Evolutionary conservation across 2,113 vertebrate species (phyloP).

Genomic region (Plecotus auritus): DNA sequence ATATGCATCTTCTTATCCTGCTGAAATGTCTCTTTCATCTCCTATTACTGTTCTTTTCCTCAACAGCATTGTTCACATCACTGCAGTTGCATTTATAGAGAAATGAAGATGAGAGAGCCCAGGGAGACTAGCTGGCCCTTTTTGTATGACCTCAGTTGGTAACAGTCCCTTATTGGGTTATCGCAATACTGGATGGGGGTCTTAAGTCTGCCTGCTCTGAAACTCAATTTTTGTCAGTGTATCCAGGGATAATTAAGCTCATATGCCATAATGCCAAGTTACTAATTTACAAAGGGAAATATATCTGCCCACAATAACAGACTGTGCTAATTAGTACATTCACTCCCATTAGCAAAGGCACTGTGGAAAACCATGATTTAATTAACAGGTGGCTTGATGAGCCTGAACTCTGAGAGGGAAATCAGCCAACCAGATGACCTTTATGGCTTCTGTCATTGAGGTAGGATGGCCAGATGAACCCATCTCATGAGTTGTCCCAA

Average conservation of each 20-base stretch:
- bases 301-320: neutral
- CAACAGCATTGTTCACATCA: neutral
- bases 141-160: neutral
- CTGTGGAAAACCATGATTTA: neutral
- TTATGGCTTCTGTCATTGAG: neutral
- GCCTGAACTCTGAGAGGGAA: neutral
- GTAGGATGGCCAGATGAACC: neutral
- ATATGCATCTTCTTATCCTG: neutral
- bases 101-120: neutral
- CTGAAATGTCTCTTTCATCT: neutral
- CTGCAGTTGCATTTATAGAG: neutral
- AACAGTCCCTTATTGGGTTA: neutral
- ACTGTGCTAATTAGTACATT: neutral
- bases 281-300: neutral
- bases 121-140: neutral
- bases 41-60: neutral
- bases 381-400: neutral
- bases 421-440: neutral
- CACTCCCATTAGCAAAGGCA: neutral
- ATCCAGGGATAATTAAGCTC: neutral
- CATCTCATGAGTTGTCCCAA: neutral
- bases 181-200: neutral
- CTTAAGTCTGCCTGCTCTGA: neutral
- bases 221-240: neutral
- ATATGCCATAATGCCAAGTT: neutral